Percentiles rank a stretch among this genome's conserved stretches.
Conservation (phyloP, 2,797 vertebrate species). For the Tokudaia muenninki region DNA sequence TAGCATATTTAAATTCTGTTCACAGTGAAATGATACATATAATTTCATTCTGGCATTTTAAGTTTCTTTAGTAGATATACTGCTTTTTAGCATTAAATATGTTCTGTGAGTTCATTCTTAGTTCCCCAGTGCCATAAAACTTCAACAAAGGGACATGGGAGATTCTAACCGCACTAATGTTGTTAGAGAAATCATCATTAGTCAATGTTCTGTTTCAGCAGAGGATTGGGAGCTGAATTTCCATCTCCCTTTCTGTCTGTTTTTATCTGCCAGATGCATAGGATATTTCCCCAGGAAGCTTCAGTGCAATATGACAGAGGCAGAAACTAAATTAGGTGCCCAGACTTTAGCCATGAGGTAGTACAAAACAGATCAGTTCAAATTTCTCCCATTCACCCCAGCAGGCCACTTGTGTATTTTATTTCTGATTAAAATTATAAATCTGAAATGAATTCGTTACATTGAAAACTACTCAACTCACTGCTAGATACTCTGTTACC, state of each 20-base stretch:
- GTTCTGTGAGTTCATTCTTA: constrained; percentile 62
- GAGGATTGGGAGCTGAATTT: constrained; percentile 61
- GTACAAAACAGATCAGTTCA: constrained; percentile 32
- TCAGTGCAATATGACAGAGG: constrained; percentile 50
- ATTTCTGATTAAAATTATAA: constrained; percentile 67
- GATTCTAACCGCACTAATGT: constrained; percentile 64
- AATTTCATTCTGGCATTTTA: constrained; percentile 75
- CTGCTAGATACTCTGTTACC: background rate
- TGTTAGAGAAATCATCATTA: constrained; percentile 76
- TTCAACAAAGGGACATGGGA: constrained; percentile 63
- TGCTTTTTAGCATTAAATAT: constrained; percentile 72
- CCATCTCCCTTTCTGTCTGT: constrained; percentile 61
- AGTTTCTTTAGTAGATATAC: constrained; percentile 65
- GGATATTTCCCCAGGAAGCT: constrained; percentile 68
- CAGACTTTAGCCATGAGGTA: background rate
- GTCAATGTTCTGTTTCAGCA: constrained; percentile 54
- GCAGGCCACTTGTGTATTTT: constrained; percentile 51
- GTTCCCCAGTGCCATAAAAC: constrained; percentile 68
- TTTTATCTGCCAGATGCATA: constrained; percentile 64
- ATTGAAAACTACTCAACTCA: constrained; percentile 24
- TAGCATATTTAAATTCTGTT: constrained; percentile 85
- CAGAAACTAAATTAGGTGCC: constrained; percentile 67
- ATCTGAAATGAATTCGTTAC: constrained; percentile 37
- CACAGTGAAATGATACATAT: constrained; percentile 77
- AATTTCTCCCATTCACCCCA: constrained; percentile 40